Conservation (phyloP, 2,113 vertebrate genomes). For the Ciconia maguari region DNA sequence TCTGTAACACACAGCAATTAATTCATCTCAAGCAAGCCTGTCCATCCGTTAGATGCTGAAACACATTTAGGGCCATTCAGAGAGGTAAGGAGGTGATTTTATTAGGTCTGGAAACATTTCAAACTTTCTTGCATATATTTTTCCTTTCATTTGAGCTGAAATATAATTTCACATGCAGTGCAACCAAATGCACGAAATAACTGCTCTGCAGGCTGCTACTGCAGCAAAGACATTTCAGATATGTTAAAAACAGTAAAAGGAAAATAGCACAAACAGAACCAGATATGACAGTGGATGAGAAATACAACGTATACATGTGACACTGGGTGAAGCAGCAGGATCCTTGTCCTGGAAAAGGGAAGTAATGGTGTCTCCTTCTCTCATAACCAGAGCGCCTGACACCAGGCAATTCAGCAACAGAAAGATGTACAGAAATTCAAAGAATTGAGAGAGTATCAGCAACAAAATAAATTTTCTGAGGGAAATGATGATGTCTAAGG, state of each 20-base stretch:
- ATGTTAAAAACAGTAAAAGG: not conserved
- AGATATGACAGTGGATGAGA: not conserved
- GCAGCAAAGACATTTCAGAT: not conserved
- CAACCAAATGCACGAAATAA: not conserved
- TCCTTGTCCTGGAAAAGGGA: not conserved
- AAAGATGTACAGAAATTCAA: not conserved
- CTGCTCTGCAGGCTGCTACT: not conserved
- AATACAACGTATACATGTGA: not conserved
- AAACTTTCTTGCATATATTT: not conserved
- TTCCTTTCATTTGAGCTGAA: not conserved
- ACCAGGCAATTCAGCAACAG: not conserved
- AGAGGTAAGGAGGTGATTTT: constrained; percentile 51
- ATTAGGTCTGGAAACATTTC: constrained; percentile 34
- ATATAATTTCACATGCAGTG: not conserved
- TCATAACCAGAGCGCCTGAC: not conserved
- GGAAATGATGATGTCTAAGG: not conserved
- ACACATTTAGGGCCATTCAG: constrained; percentile 14
- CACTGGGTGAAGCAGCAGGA: not conserved
- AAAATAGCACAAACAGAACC: not conserved
- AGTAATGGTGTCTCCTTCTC: not conserved
- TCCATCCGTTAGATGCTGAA: constrained; percentile 50
- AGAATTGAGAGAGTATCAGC: not conserved
- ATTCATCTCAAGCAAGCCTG: constrained; percentile 42
- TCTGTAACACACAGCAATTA: constrained; percentile 55
- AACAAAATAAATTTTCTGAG: not conserved